Base-by-base conservation (phyloP, 1,140 invertebrate species). In the Drosophila obscura region DNA sequence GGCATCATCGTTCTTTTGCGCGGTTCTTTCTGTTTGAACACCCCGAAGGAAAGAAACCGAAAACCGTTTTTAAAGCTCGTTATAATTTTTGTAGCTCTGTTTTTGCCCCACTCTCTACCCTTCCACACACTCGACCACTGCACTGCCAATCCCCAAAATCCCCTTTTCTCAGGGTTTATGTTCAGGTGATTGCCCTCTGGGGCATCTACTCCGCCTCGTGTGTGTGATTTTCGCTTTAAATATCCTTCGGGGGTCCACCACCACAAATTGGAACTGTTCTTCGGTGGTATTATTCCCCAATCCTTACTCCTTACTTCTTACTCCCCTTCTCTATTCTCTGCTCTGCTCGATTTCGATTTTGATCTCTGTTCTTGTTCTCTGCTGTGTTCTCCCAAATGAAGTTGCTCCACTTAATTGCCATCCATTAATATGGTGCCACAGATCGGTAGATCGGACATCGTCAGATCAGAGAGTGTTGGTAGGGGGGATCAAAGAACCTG, bases 11-110 rank as follows among this genome's bases (percentile, higher is more conserved):
- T 41, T 24, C 45, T 48, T 61, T 28, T 69, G 39, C 46, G 67
- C 78, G 63, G 73, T 77, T 60, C 61, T 60, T 77, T 60, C 44
- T 76, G 82, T 81, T 80, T 75, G 82, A 75, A 80, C 74, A 80
- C 67, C 57, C 61, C 13, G 39, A 24, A 39, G 19, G 9, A 31
- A 15, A 11, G 16, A 13, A 31, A 56, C 44, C 19, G 62, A 71
- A 69, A 81, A 81, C 65, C 56, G 72, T 82, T 83, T 63, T 69
- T 79, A 73, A 79, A 77, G 79, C 83, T 87, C 79, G 83, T 82
- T 88, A 88, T 87, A 88, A 82, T 69, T 88, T 79, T 67, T 49
- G 44, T 63, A 59, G 46, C 58, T 24, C 51, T 24, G 24, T 31
- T 60, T 31, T 60, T 15, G 11, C n/a, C 19, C 26, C 39, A 55